Percentiles rank a stretch among this genome's conserved stretches.
phyloP scores from a whole-genome alignment of 2,797 vertebrate species.

The Spinus pinus region DNA sequence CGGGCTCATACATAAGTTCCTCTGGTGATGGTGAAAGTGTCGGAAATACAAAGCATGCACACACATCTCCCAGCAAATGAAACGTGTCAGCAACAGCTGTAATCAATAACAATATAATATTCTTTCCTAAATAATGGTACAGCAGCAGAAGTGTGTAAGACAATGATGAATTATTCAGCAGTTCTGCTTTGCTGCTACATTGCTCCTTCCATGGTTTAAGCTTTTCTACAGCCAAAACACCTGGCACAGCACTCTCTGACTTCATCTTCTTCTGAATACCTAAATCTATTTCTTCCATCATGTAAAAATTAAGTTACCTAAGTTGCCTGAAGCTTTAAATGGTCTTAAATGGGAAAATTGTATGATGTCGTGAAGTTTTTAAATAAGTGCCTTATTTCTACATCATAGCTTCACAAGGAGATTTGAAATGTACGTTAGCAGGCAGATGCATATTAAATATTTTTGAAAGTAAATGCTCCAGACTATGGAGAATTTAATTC shows the following conservation, averaged over 20 bases:
- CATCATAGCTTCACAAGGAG: background rate
- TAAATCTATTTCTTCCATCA: slow-evolving; percentile 27
- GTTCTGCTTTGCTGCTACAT: slow-evolving; percentile 53
- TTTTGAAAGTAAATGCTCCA: background rate
- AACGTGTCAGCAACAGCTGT: slow-evolving; percentile 73
- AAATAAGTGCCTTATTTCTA: background rate
- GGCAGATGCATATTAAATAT: background rate
- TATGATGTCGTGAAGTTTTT: background rate
- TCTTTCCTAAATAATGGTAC: slow-evolving; percentile 74
- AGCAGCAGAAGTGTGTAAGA: slow-evolving; percentile 64
- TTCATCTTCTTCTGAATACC: slow-evolving; percentile 51
- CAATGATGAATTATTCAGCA: slow-evolving; percentile 78
- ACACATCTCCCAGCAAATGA: slow-evolving; percentile 74
- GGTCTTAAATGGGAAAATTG: background rate
- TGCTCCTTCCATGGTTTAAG: slow-evolving; percentile 61
- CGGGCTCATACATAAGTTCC: slow-evolving; percentile 34
- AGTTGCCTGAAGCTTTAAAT: slow-evolving; percentile 25
- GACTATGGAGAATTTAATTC: slow-evolving; percentile 4
- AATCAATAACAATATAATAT: slow-evolving; percentile 81
- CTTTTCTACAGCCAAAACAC: slow-evolving; percentile 65
- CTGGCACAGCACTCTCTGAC: slow-evolving; percentile 55
- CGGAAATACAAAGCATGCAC: slow-evolving; percentile 65
- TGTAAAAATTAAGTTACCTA: slow-evolving; percentile 51
- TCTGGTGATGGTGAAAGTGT: slow-evolving; percentile 36
- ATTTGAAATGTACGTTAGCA: background rate